Conservation (phyloP, 2,888 invertebrate genomes). For the Agrypnus murinus region DNA sequence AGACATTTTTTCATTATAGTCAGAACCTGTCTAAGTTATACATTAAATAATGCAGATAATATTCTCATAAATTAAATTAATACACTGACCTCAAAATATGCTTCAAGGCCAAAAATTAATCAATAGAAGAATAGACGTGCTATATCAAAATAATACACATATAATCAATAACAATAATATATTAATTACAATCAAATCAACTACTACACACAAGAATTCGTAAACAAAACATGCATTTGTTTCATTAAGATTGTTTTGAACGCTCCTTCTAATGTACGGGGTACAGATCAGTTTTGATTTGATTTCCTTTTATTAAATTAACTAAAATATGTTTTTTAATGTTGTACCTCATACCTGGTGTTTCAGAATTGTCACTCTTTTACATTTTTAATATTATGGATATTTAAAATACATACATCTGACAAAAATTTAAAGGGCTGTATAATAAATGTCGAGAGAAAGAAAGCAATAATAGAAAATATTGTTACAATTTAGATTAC, state of each 20-base stretch:
- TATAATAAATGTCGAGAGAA: no score
- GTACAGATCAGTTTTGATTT: neutral
- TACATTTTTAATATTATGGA: neutral
- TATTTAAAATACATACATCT: neutral
- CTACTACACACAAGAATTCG: neutral
- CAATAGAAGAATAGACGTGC: conserved; percentile 34
- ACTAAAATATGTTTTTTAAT: no score
- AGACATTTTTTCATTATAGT: neutral
- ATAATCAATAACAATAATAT: conserved; percentile 31
- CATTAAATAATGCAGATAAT: conserved; percentile 25
- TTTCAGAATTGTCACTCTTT: conserved; percentile 1
- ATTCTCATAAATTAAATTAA: conserved; percentile 32
- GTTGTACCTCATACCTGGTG: no score
- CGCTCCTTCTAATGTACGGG: neutral
- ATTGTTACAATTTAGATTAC: no score
- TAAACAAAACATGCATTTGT: neutral
- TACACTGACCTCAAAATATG: conserved; percentile 35
- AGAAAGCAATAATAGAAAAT: no score
- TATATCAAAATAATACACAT: conserved; percentile 26
- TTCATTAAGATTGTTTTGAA: neutral
- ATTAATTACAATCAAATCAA: conserved; percentile 29
- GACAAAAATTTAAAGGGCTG: no score
- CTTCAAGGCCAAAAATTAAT: conserved; percentile 32
- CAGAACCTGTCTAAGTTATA: conserved; percentile 15
- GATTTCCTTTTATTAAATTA: no score